Evolutionary conservation across 2,113 vertebrate genomes (phyloP).

Genomic region (Vimba vimba): DNA sequence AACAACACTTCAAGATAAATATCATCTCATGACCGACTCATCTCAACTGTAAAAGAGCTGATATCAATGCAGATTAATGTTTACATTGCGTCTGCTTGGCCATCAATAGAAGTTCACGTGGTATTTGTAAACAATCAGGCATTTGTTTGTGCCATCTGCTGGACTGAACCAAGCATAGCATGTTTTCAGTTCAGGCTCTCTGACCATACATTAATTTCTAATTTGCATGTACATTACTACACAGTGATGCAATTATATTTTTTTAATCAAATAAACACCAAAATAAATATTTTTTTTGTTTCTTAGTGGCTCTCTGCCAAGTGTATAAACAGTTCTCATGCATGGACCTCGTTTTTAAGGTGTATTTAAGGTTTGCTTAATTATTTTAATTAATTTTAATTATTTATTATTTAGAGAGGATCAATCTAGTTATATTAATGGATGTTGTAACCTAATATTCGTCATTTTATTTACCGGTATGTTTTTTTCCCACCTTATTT

Average conservation of each 20-base stretch:
- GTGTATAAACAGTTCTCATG: too few relatives aligned
- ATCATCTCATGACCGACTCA: neutral
- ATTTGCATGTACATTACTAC: neutral
- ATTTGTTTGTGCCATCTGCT: slow-evolving; percentile 36
- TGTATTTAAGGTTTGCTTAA: too few relatives aligned
- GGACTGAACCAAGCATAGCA: neutral
- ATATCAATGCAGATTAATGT: neutral
- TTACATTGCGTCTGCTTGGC: neutral
- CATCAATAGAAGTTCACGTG: neutral
- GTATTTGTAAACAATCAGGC: neutral
- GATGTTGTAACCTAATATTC: too few relatives aligned
- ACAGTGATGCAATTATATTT: neutral
- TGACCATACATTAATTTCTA: neutral
- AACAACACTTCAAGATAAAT: neutral
- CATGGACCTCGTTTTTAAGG: too few relatives aligned
- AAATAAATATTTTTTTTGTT: neutral
- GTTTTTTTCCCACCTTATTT: too few relatives aligned
- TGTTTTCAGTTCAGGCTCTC: neutral
- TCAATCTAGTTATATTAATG: too few relatives aligned
- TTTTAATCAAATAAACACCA: neutral
- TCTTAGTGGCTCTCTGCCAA: too few relatives aligned
- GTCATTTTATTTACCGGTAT: too few relatives aligned
- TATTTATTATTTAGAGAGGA: too few relatives aligned
- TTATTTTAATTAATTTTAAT: too few relatives aligned
- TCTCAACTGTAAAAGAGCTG: neutral